Percentiles rank a stretch among this genome's conserved stretches.
phyloP scores from a whole-genome alignment of 2,113 vertebrate genomes.

The Tachuris rubrigastra region DNA sequence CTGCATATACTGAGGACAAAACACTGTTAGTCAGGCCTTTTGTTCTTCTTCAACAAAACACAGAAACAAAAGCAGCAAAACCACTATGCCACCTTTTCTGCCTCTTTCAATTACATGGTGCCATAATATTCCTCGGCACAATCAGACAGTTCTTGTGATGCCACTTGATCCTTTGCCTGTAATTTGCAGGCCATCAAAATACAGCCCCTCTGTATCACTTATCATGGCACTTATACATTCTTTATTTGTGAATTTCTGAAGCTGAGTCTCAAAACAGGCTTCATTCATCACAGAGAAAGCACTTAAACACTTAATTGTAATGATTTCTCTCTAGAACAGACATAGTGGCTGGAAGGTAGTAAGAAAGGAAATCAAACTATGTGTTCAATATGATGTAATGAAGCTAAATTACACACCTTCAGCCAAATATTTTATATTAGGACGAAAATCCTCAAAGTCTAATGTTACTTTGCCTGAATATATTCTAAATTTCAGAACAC shows the following conservation, averaged over 20 bases:
- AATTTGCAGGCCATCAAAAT: neutral
- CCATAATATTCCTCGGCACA: neutral
- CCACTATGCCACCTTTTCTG: neutral
- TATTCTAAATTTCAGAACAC: neutral
- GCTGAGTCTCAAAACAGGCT: neutral
- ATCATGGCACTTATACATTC: neutral
- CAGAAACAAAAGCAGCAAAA: neutral
- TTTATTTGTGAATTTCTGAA: neutral
- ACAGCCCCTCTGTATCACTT: neutral
- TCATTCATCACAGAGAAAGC: neutral
- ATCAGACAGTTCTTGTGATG: neutral
- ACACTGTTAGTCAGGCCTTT: neutral
- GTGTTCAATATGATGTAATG: neutral
- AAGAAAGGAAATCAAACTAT: neutral
- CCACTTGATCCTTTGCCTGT: neutral
- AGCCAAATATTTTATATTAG: neutral
- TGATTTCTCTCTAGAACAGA: neutral
- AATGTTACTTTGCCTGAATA: neutral
- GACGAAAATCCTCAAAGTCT: neutral
- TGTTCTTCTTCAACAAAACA: neutral
- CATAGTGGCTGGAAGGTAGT: neutral
- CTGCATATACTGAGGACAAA: neutral
- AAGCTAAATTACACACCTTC: neutral
- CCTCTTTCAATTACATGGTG: neutral
- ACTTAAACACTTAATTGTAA: neutral